Percentiles rank a stretch among this genome's conserved stretches.
phyloP scores from a whole-genome alignment of 2,113 vertebrate genomes.

The Passer montanus region DNA sequence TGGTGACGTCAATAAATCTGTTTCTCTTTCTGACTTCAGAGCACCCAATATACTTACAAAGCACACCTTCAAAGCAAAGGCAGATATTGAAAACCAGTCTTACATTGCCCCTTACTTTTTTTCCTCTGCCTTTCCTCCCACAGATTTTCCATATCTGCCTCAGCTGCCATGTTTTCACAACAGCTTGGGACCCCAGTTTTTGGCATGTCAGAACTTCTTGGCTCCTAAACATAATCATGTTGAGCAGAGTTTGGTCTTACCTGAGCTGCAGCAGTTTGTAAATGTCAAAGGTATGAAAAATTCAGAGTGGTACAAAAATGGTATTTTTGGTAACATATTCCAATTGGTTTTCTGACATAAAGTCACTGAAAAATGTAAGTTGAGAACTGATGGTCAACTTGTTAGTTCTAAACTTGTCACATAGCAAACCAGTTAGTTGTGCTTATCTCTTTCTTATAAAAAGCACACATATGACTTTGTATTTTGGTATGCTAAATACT shows the following conservation, averaged over 20 bases:
- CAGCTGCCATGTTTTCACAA: not conserved
- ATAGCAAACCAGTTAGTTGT: not conserved
- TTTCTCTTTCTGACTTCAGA: not conserved
- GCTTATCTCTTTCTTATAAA: not conserved
- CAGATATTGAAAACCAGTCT: not conserved
- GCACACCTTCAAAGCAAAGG: not conserved
- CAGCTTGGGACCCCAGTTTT: not conserved
- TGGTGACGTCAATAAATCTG: not conserved
- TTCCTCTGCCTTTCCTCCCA: accelerated
- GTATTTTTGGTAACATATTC: not conserved
- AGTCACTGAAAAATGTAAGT: not conserved
- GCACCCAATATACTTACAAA: not conserved
- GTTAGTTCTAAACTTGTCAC: not conserved
- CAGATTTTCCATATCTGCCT: not conserved
- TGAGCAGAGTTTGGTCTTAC: not conserved
- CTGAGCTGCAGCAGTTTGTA: not conserved
- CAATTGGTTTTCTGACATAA: not conserved
- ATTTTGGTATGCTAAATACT: not conserved
- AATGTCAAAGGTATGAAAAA: not conserved
- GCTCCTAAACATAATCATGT: not conserved
- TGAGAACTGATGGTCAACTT: not conserved
- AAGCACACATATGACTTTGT: not conserved
- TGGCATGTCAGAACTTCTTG: not conserved
- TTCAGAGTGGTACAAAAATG: not conserved
- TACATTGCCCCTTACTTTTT: not conserved